Evolutionary conservation across 2,113 vertebrate genomes (phyloP).

Genomic region (Procavia capensis): DNA sequence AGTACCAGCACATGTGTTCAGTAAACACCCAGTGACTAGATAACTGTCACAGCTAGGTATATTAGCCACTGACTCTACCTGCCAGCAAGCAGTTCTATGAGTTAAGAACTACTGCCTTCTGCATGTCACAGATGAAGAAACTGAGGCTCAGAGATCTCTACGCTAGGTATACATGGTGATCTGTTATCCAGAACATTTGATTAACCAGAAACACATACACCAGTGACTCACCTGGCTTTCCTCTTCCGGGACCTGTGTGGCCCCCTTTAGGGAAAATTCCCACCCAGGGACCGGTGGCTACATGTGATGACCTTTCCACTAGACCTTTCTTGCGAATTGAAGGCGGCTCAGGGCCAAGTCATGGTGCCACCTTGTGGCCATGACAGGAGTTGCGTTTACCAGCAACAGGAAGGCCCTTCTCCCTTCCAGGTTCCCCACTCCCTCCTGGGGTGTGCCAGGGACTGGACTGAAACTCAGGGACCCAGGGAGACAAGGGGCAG

Average conservation of each 20-base stretch:
- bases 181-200: neutral
- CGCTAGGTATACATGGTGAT: neutral
- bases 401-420: neutral
- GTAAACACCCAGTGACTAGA: neutral
- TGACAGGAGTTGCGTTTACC: neutral
- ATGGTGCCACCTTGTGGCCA: constrained; percentile 60
- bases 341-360: neutral
- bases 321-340: neutral
- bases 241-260: neutral
- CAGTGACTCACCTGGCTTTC: neutral
- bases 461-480: neutral
- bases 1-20: neutral
- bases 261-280: neutral
- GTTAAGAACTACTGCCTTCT: neutral
- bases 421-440: neutral
- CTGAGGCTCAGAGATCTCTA: neutral
- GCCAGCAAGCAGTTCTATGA: neutral
- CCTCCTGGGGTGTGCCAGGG: too few species aligned
- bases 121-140: neutral
- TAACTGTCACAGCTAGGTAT: neutral
- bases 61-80: neutral
- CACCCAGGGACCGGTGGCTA: neutral
- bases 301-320: neutral
- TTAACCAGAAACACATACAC: neutral
- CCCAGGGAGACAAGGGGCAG: neutral